A percentile compares a stretch with the other conserved stretches of the same genome.
phyloP scores from a whole-genome alignment of 2,113 vertebrate species.

The Acanthisitta chloris region DNA sequence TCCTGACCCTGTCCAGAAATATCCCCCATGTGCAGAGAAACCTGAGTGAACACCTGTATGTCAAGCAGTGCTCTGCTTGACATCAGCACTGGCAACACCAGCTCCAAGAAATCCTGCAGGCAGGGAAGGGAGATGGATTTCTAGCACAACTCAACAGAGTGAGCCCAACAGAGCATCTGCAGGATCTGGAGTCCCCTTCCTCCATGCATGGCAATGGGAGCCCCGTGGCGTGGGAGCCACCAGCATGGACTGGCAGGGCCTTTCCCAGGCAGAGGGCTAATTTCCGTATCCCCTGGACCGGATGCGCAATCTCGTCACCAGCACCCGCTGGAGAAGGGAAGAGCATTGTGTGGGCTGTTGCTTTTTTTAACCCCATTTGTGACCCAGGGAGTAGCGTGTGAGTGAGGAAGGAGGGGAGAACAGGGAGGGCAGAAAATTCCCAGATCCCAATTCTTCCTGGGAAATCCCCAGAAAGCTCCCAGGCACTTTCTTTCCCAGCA shows the following conservation, averaged over 20 bases:
- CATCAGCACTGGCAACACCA: not conserved
- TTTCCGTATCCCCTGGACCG: not conserved
- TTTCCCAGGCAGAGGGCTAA: constrained; percentile 22
- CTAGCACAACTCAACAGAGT: fast-evolving
- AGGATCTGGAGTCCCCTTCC: not conserved
- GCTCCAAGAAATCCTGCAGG: fast-evolving
- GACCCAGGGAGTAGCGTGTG: not conserved
- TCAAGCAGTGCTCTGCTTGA: not conserved
- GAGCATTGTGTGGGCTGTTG: constrained; percentile 27
- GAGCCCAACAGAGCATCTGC: not conserved
- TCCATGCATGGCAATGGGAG: fast-evolving
- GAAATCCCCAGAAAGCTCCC: not conserved
- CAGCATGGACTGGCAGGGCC: not conserved
- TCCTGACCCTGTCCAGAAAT: not conserved
- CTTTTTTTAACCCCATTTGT: not conserved
- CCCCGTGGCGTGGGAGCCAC: fast-evolving
- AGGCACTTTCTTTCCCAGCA: not conserved
- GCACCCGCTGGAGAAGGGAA: not conserved
- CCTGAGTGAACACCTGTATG: fast-evolving
- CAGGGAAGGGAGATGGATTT: fast-evolving
- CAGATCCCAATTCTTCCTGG: not conserved
- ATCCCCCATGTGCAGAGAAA: not conserved
- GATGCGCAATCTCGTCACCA: not conserved
- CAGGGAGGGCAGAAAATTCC: not conserved
- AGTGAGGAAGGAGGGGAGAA: not conserved